phyloP scores from a whole-genome alignment of 2,888 invertebrate species.

The Thymelicus sylvestris region DNA sequence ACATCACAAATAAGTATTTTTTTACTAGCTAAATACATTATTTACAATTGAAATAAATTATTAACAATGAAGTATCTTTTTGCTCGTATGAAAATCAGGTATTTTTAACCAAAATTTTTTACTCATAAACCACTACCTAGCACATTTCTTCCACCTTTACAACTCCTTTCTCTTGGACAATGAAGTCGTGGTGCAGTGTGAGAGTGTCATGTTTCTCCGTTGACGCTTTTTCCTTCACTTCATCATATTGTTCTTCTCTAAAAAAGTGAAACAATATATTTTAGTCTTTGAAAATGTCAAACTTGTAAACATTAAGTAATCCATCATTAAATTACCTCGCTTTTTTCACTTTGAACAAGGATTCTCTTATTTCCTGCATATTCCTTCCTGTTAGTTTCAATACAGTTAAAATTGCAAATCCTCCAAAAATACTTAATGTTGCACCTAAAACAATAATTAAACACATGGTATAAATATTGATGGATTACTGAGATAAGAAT shows the following conservation, averaged over 20 bases:
- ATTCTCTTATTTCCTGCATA: conserved; percentile 87
- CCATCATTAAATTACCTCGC: conserved; percentile 57
- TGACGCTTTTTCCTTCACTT: conserved; percentile 65
- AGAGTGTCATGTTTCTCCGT: conserved; percentile 64
- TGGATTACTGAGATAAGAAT: too few species aligned
- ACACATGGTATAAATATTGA: too few species aligned
- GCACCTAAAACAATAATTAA: conserved; percentile 73
- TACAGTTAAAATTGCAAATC: conserved; percentile 79
- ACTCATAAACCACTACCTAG: not conserved
- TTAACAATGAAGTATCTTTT: too few species aligned
- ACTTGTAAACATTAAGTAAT: not conserved
- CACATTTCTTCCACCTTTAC: conserved; percentile 52
- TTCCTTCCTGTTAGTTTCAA: conserved; percentile 84
- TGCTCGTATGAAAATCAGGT: too few species aligned
- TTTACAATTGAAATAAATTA: too few species aligned
- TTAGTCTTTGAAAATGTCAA: too few species aligned
- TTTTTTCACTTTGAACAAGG: conserved; percentile 80
- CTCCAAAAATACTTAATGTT: conserved; percentile 85
- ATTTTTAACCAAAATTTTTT: too few species aligned
- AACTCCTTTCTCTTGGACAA: conserved; percentile 59
- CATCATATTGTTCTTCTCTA: conserved; percentile 64
- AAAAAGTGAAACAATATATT: conserved; percentile 42
- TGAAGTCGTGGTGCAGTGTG: conserved; percentile 61
- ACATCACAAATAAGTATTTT: too few species aligned
- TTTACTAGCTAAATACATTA: too few species aligned